Conservation (phyloP, 2,113 vertebrate genomes). For the Emydura subglobosa region DNA sequence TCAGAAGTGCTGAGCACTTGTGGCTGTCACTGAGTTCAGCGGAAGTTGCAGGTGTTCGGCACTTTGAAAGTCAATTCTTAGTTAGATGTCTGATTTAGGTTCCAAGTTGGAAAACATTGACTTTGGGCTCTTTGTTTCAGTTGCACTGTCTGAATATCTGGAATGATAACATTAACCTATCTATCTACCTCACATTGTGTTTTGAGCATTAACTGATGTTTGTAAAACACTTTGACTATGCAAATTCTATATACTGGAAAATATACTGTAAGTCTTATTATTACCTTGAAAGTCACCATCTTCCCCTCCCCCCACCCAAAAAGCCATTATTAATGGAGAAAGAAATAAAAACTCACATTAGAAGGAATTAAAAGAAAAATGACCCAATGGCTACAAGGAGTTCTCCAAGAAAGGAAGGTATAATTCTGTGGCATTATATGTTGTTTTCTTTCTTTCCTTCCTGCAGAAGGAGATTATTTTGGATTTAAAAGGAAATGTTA, state of each 20-base stretch:
- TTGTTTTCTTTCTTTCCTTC: neutral
- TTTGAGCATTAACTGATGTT: conserved; percentile 35
- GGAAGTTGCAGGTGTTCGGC: neutral
- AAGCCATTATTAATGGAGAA: neutral
- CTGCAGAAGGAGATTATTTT: neutral
- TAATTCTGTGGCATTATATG: neutral
- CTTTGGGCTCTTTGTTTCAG: conserved; percentile 31
- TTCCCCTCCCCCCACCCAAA: neutral
- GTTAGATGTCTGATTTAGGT: neutral
- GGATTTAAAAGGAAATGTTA: neutral
- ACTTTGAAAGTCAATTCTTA: conserved; percentile 3
- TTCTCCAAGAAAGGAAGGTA: neutral
- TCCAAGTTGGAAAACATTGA: conserved; percentile 13
- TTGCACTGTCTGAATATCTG: conserved; percentile 36
- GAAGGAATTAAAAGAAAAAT: neutral
- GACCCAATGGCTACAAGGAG: rapidly evolving
- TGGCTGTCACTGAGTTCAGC: neutral
- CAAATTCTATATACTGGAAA: neutral
- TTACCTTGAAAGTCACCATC: neutral
- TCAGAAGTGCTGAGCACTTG: neutral
- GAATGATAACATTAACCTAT: conserved; percentile 54
- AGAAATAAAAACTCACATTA: neutral
- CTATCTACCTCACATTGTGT: neutral
- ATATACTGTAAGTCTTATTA: neutral
- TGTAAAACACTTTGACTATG: conserved; percentile 12